A percentile compares a stretch with the other conserved stretches of the same genome.
phyloP scores from a whole-genome alignment of 2,888 invertebrate genomes.

The Dyspetes luteomarginatus region DNA sequence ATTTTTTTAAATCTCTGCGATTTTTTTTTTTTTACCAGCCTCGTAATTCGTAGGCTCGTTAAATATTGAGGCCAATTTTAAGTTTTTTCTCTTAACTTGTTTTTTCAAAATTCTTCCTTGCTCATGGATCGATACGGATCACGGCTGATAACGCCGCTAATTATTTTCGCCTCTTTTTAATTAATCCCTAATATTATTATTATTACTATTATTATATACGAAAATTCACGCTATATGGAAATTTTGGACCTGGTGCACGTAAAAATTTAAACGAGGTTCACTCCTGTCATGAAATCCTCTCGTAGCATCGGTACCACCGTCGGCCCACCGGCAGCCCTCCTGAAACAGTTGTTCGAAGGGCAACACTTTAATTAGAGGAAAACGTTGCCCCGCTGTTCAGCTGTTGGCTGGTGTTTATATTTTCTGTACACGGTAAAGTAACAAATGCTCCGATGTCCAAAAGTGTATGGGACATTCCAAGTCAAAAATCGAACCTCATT shows the following conservation, averaged over 20 bases:
- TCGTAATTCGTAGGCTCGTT: neutral
- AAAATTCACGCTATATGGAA: slow-evolving; percentile 76
- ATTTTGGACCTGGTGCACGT: slow-evolving; percentile 74
- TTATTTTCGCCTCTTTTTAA: neutral
- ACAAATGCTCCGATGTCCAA: no score
- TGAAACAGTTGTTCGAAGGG: slow-evolving; percentile 83
- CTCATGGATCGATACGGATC: neutral
- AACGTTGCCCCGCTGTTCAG: neutral
- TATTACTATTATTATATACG: slow-evolving; percentile 27
- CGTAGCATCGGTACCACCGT: slow-evolving; percentile 87
- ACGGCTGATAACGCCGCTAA: no score
- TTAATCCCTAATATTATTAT: slow-evolving; percentile 8
- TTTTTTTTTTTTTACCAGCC: no score
- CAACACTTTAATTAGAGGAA: slow-evolving; percentile 60
- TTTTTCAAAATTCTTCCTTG: neutral
- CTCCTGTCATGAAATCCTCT: slow-evolving; percentile 88
- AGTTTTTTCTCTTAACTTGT: neutral
- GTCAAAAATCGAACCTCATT: no score
- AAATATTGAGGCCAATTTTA: neutral
- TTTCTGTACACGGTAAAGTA: neutral
- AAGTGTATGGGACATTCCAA: no score
- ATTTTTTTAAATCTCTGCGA: slow-evolving; percentile 29
- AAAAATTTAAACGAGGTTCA: slow-evolving; percentile 85
- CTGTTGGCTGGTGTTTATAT: neutral
- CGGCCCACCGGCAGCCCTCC: slow-evolving; percentile 86